Evolutionary conservation across 2,797 vertebrate genomes (phyloP).

Genomic region (Crocidura indochinensis): DNA sequence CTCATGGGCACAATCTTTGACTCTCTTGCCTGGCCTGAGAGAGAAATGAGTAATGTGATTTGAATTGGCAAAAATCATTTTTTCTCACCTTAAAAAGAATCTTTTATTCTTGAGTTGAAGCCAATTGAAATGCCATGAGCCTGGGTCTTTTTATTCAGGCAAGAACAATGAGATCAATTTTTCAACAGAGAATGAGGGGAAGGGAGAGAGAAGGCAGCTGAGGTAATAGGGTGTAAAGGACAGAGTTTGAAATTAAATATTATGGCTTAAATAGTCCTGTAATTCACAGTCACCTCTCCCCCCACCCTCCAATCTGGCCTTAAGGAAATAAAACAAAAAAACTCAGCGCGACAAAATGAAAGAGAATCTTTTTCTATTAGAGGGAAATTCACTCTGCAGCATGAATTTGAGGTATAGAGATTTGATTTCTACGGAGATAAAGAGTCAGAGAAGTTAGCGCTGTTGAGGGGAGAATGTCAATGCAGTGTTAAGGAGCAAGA

Average conservation of each 20-base stretch:
- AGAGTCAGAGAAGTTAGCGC: constrained; percentile 68
- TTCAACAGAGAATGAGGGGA: constrained; percentile 81
- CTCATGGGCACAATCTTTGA: too few relatives aligned
- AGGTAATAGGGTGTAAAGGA: constrained; percentile 81
- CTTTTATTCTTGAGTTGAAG: constrained; percentile 81
- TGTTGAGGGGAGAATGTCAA: constrained; percentile 78
- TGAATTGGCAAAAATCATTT: constrained; percentile 74
- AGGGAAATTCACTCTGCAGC: constrained; percentile 81
- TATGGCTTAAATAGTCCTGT: constrained; percentile 78
- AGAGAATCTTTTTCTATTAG: constrained; percentile 76
- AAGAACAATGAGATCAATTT: constrained; percentile 80
- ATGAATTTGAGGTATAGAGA: constrained; percentile 80
- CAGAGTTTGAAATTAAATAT: constrained; percentile 85
- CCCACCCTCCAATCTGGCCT: constrained; percentile 41
- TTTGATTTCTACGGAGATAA: constrained; percentile 84
- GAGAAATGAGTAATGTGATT: constrained; percentile 68
- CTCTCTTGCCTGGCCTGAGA: constrained; percentile 10
- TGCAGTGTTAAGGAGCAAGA: constrained; percentile 69
- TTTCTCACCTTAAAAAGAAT: constrained; percentile 81
- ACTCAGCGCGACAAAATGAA: constrained; percentile 65
- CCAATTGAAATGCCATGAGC: constrained; percentile 78
- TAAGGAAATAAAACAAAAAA: constrained; percentile 83
- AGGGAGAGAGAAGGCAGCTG: constrained; percentile 69
- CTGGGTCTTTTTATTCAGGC: constrained; percentile 73
- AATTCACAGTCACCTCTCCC: constrained; percentile 57